Evolutionary conservation across 2,888 invertebrate species (phyloP).

Genomic region (Hirtodrosophila trivittata): DNA sequence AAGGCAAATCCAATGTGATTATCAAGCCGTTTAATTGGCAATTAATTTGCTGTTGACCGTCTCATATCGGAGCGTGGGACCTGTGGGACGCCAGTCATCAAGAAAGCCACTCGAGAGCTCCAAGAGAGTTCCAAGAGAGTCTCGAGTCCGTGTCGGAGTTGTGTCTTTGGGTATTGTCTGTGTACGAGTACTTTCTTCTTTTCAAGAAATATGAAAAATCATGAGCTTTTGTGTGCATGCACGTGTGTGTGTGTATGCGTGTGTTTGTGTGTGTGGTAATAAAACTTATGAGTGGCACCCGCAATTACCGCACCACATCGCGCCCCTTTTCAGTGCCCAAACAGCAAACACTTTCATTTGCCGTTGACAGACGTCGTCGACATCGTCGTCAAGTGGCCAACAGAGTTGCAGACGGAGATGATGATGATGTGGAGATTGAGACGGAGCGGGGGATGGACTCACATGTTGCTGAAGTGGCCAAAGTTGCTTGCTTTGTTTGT

Average conservation of each 20-base stretch:
- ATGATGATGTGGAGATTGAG: background rate
- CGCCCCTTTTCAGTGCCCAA: conserved; percentile 57
- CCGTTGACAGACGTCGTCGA: conserved; percentile 65
- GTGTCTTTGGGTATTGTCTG: background rate
- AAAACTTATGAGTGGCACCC: conserved; percentile 76
- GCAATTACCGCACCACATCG: conserved; percentile 48
- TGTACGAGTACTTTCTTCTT: conserved; percentile 45
- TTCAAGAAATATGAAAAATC: conserved; percentile 58
- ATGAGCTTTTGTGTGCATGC: conserved; percentile 63
- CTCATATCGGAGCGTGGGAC: conserved; percentile 59
- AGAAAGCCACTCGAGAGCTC: conserved; percentile 26
- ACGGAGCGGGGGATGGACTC: conserved; percentile 8
- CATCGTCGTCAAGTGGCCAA: conserved; percentile 70
- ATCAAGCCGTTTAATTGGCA: conserved; percentile 65
- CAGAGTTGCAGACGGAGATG: conserved; percentile 9
- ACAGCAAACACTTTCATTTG: conserved; percentile 73
- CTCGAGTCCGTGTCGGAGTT: conserved; percentile 14
- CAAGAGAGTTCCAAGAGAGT: conserved; percentile 13
- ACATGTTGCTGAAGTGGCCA: conserved; percentile 44
- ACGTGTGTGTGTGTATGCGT: conserved; percentile 68
- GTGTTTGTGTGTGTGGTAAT: conserved; percentile 71
- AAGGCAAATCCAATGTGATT: conserved; percentile 61
- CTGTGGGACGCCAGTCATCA: conserved; percentile 21
- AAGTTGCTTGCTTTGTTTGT: conserved; percentile 49
- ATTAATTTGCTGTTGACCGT: conserved; percentile 62